Conservation (phyloP, 2,888 invertebrate species). For the Parapristionchus giblindavisi region DNA sequence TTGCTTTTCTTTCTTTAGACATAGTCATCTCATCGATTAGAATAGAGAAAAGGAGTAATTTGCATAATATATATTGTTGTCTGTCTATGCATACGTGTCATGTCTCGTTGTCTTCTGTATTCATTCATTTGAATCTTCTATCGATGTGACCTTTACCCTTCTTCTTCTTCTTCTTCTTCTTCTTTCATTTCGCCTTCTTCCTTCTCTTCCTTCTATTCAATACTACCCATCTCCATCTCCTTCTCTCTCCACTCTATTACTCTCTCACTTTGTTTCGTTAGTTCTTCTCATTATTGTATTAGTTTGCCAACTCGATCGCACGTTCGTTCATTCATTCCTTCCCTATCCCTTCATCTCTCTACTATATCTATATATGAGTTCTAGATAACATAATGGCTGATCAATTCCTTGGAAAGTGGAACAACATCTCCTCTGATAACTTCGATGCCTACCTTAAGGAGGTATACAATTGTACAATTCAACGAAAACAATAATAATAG, state of each 20-base stretch:
- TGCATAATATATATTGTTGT: too few relatives aligned
- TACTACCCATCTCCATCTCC: neutral
- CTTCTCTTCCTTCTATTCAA: slow-evolving; percentile 12
- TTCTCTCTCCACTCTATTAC: too few relatives aligned
- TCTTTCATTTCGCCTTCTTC: neutral
- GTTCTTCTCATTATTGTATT: neutral
- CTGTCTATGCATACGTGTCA: neutral
- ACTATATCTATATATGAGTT: too few relatives aligned
- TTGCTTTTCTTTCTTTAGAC: too few relatives aligned
- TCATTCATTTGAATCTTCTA: too few relatives aligned
- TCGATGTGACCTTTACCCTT: too few relatives aligned
- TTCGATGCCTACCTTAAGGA: slow-evolving; percentile 68
- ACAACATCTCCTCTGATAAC: slow-evolving; percentile 63
- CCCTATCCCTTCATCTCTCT: neutral
- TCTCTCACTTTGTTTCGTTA: too few relatives aligned
- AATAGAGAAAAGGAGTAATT: too few relatives aligned
- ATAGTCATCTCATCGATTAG: too few relatives aligned
- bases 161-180: too few relatives aligned
- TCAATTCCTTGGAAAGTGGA: slow-evolving; percentile 65
- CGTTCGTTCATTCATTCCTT: neutral
- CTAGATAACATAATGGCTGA: slow-evolving; percentile 36
- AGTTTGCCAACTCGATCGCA: neutral
- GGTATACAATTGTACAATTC: slow-evolving; percentile 38
- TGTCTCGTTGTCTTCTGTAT: neutral
- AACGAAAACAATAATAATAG: neutral